Evolutionary conservation across 2,797 vertebrate genomes (phyloP).

Genomic region (Danio albolineatus): DNA sequence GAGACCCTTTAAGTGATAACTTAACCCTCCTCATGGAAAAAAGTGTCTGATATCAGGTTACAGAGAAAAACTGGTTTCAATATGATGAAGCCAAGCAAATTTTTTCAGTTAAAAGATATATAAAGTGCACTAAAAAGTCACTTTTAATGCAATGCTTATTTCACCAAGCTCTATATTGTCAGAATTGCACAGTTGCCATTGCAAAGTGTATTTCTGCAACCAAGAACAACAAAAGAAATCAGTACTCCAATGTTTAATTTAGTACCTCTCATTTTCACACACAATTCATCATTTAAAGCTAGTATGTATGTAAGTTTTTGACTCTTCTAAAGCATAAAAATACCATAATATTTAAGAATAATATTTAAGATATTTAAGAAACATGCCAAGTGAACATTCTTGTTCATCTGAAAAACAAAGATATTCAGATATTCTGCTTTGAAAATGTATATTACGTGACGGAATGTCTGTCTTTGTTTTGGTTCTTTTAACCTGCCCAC

Average conservation of each 20-base stretch:
- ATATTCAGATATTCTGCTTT: no score
- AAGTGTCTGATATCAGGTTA: neutral
- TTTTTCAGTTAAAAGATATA: neutral
- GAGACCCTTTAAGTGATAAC: conserved; percentile 13
- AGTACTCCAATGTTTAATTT: neutral
- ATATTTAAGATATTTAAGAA: no score
- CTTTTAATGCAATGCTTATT: no score
- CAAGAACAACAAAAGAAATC: neutral
- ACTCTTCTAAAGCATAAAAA: no score
- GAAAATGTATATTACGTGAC: no score
- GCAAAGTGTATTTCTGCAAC: neutral
- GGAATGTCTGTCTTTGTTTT: no score
- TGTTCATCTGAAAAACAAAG: no score
- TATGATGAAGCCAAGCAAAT: neutral
- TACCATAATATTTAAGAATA: no score
- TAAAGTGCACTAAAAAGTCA: neutral
- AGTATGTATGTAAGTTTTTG: no score
- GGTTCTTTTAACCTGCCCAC: no score
- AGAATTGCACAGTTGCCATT: neutral
- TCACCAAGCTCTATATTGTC: neutral
- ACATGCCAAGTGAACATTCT: no score
- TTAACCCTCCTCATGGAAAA: neutral
- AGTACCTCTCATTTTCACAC: neutral
- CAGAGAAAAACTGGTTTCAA: neutral
- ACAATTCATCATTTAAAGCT: neutral